A percentile compares a stretch with the other conserved stretches of the same genome.
phyloP scores from a whole-genome alignment of 2,888 invertebrate genomes.

The Apamea sordens region DNA sequence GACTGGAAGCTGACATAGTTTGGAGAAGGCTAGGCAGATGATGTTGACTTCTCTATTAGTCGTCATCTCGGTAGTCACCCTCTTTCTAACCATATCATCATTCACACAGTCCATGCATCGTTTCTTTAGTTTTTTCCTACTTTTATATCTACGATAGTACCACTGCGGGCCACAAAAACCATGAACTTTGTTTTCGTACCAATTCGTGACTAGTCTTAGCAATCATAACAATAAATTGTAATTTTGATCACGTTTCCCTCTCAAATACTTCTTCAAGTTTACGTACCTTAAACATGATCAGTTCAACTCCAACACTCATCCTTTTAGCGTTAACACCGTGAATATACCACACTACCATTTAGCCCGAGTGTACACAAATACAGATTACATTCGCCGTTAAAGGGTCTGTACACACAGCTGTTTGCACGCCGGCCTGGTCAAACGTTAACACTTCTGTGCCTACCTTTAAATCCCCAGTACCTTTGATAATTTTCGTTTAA shows the following conservation, averaged over 20 bases:
- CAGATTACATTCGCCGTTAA: conserved; percentile 73
- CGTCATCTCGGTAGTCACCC: too few relatives aligned
- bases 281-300: background rate
- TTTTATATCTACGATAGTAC: background rate
- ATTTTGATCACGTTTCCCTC: background rate
- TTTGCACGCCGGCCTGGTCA: conserved; percentile 69
- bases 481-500: conserved; percentile 15
- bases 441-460: conserved; percentile 79
- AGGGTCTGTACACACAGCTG: conserved; percentile 69
- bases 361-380: conserved; percentile 64
- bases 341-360: conserved; percentile 45
- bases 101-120: background rate
- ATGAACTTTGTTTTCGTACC: background rate
- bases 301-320: background rate
- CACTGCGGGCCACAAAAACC: background rate
- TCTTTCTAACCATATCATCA: background rate
- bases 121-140: background rate
- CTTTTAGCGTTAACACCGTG: conserved; percentile 7
- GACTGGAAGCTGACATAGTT: too few relatives aligned
- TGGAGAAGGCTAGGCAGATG: too few relatives aligned
- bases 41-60: too few relatives aligned
- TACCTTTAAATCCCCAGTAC: conserved; percentile 43
- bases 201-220: background rate
- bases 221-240: background rate
- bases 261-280: background rate